These are phyloP conservation scores for Nyleta sp. DNA, from an alignment of 2,888 invertebrate genomes.

Conservation along the genomic window DNA sequence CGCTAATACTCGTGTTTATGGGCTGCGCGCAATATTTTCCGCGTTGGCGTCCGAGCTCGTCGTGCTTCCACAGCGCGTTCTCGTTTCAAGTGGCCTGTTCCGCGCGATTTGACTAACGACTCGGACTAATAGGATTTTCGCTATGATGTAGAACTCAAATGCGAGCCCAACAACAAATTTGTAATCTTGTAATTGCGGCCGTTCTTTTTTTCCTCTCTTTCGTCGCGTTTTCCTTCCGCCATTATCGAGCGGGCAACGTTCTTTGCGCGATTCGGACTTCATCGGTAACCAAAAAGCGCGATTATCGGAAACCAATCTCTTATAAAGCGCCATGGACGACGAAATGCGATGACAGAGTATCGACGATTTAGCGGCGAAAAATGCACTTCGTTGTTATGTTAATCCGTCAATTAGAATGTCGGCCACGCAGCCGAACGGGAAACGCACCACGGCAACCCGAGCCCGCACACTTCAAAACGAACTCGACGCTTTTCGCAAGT, in stretches of 20 bases:
- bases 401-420: slow-evolving; percentile 28
- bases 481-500: not conserved
- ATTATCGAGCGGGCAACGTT: slow-evolving; percentile 68
- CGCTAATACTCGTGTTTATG: slow-evolving; percentile 60
- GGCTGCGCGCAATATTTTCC: slow-evolving; percentile 50
- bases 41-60: slow-evolving; percentile 46
- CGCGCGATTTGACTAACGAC: slow-evolving; percentile 64
- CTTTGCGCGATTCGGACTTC: not conserved
- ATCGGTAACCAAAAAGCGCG: no score
- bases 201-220: slow-evolving; percentile 16
- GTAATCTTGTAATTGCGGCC: slow-evolving; percentile 23
- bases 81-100: slow-evolving; percentile 60
- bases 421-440: not conserved
- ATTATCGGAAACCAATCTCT: slow-evolving; percentile 9
- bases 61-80: slow-evolving; percentile 38
- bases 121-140: slow-evolving; percentile 59
- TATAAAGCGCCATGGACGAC: slow-evolving; percentile 43
- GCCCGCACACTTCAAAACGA: not conserved
- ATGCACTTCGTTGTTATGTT: slow-evolving; percentile 21
- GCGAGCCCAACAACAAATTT: slow-evolving; percentile 30
- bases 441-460: not conserved
- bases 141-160: slow-evolving; percentile 44
- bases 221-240: slow-evolving; percentile 42
- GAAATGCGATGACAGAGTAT: slow-evolving; percentile 35
- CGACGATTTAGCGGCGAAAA: slow-evolving; percentile 37